phyloP scores from a whole-genome alignment of 2,113 vertebrate species.

The Catagonus wagneri region DNA sequence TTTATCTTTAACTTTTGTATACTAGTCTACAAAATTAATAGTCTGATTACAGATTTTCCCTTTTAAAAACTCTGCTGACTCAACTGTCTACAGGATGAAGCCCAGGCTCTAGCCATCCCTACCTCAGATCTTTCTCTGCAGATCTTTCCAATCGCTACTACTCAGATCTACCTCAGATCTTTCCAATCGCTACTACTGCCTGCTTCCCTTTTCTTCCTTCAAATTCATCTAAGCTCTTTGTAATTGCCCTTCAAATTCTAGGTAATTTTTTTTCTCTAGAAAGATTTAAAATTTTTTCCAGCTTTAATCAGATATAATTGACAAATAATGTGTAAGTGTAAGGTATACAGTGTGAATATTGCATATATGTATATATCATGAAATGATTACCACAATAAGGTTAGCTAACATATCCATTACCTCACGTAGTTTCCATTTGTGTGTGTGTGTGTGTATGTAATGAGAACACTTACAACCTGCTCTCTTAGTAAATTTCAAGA shows the following conservation, averaged over 20 bases:
- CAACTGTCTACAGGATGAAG: neutral
- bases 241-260: neutral
- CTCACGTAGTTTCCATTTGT: neutral
- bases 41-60: neutral
- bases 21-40: neutral
- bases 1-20: neutral
- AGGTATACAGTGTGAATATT: neutral
- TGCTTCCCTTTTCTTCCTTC: neutral
- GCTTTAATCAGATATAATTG: neutral
- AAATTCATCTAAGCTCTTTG: neutral
- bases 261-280: neutral
- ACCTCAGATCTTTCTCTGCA: neutral
- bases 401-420: neutral
- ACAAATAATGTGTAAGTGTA: neutral
- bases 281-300: neutral
- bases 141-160: no score
- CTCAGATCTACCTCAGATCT: neutral
- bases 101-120: accelerated
- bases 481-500: neutral
- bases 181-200: neutral
- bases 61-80: neutral
- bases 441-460: neutral
- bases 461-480: neutral
- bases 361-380: neutral
- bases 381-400: neutral